Percentiles rank a stretch among this genome's conserved stretches.
Conservation (phyloP, 2,113 vertebrate species). For the Grus americana region DNA sequence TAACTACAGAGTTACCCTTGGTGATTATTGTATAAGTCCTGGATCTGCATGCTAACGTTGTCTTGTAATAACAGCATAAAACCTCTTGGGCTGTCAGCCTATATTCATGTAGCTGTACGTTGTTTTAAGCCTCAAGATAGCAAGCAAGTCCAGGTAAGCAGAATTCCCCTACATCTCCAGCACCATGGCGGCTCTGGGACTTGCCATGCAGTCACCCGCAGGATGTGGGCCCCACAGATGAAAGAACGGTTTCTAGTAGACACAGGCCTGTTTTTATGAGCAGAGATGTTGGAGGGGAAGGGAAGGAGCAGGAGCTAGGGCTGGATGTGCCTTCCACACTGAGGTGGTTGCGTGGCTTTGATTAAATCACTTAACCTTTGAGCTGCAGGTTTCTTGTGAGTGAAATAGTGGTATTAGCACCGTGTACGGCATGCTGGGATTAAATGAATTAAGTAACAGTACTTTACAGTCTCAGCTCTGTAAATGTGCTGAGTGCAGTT, state of each 20-base stretch:
- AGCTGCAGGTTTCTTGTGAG: neutral
- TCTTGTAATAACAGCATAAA: neutral
- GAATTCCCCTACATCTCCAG: neutral
- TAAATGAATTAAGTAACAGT: neutral
- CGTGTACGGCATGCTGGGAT: rapidly evolving
- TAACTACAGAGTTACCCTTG: neutral
- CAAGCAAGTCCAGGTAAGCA: neutral
- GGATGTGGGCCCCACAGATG: neutral
- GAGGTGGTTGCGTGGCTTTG: neutral
- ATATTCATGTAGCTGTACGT: neutral
- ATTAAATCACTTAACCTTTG: neutral
- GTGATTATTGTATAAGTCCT: neutral
- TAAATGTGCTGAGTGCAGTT: neutral
- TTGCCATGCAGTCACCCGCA: neutral
- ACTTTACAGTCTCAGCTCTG: neutral
- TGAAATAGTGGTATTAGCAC: neutral
- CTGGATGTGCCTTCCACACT: neutral
- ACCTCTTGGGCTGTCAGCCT: neutral
- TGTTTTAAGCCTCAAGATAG: neutral
- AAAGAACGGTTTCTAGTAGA: neutral
- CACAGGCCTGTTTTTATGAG: neutral
- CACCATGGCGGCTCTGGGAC: rapidly evolving
- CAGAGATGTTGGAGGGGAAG: neutral
- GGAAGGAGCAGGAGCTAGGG: neutral
- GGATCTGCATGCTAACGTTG: neutral